Evolutionary conservation across 2,888 invertebrate species (phyloP).

Genomic region (Oscheius sp.): DNA sequence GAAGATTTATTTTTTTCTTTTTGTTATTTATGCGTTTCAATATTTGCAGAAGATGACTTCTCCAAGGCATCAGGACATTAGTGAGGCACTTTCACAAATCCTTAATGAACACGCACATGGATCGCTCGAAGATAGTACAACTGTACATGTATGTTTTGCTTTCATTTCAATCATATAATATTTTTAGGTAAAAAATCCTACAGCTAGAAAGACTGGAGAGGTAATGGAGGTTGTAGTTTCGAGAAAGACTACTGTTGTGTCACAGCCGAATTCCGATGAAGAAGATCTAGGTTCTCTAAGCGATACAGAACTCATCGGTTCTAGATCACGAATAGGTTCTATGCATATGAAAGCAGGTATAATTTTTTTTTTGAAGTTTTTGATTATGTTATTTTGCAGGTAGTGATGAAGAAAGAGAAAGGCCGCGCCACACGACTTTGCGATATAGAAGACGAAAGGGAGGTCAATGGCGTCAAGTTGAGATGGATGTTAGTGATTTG

Average conservation of each 20-base stretch:
- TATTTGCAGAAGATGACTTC: neutral
- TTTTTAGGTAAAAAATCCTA: slow-evolving; percentile 48
- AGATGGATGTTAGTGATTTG: slow-evolving; percentile 39
- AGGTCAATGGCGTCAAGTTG: slow-evolving; percentile 60
- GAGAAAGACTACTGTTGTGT: slow-evolving; percentile 53
- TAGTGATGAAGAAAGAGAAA: slow-evolving; percentile 32
- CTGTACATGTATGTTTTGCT: slow-evolving; percentile 44
- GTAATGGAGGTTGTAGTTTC: slow-evolving; percentile 51
- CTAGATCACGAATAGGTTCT: slow-evolving; percentile 17
- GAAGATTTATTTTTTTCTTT: no score
- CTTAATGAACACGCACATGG: slow-evolving; percentile 36
- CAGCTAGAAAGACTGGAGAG: slow-evolving; percentile 49
- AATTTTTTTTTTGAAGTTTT: neutral
- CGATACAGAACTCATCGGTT: slow-evolving; percentile 47
- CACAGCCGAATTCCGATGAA: slow-evolving; percentile 60
- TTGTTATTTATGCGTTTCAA: no score
- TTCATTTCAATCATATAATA: neutral
- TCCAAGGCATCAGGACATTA: slow-evolving; percentile 45
- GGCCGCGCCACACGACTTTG: slow-evolving; percentile 24
- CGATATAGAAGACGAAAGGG: slow-evolving; percentile 57
- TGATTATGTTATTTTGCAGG: slow-evolving; percentile 14
- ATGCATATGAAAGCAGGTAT: slow-evolving; percentile 22
- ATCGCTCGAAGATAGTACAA: slow-evolving; percentile 50
- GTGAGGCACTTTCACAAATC: slow-evolving; percentile 44
- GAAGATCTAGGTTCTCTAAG: slow-evolving; percentile 43